phyloP scores from a whole-genome alignment of 2,888 invertebrate genomes.

The Holacanthella duospinosa region DNA sequence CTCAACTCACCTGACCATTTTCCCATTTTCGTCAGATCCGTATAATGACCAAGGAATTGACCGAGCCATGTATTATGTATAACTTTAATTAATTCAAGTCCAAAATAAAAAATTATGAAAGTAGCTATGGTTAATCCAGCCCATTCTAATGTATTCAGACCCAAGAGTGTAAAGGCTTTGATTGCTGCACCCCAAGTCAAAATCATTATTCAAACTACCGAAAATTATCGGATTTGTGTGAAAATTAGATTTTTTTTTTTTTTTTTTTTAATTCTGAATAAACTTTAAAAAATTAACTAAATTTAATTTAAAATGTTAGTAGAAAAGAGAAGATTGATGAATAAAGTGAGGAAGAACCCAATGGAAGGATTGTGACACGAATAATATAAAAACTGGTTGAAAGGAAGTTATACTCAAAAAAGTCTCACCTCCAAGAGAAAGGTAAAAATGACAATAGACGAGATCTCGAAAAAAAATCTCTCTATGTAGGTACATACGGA shows the following conservation, averaged over 20 bases:
- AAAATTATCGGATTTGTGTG: no score
- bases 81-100: slow-evolving; percentile 30
- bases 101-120: slow-evolving; percentile 36
- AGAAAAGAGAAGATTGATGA: not conserved
- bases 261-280: no score
- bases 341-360: not conserved
- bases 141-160: slow-evolving; percentile 36
- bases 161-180: slow-evolving; percentile 34
- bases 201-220: slow-evolving; percentile 13
- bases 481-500: not conserved
- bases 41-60: slow-evolving; percentile 46
- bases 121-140: slow-evolving; percentile 34
- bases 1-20: slow-evolving; percentile 77
- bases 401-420: not conserved
- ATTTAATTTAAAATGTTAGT: not conserved
- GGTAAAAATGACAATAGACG: not conserved
- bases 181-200: slow-evolving; percentile 37
- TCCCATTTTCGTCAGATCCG: slow-evolving; percentile 57
- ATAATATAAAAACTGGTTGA: not conserved
- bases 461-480: not conserved
- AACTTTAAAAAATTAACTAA: not conserved
- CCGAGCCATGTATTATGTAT: slow-evolving; percentile 42
- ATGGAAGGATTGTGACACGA: not conserved
- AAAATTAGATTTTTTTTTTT: no score
- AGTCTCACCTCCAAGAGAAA: not conserved